Evolutionary conservation across 2,888 invertebrate genomes (phyloP), one percentile per base, ranked within the genome.

Genomic region (Limenitis arthemis): DNA sequence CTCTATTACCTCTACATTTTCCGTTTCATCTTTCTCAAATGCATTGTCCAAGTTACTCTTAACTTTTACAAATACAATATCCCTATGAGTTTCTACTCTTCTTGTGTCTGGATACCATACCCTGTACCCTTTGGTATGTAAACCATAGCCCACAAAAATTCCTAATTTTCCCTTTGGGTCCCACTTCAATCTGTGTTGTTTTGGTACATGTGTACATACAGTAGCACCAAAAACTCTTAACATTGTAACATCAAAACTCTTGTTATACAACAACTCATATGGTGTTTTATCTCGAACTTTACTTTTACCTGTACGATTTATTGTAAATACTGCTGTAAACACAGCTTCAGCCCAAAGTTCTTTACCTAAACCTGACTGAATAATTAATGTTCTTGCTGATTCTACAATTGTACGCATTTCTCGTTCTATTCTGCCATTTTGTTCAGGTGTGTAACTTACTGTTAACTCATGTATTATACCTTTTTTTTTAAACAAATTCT

Each of bases 401-500:
- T 47, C 39, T 12, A 70, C 59, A 29, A 69, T 48, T 12, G 65
- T 70, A 48, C 69, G 55, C 54, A 65, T 77, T 53, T 72, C 67
- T 8, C 70, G 56, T 49, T 73, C 72, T 0, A 67, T 64, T 44
- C 59, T 54, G 4, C 72, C 70, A 59, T 77, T 78, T 58, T 75
- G 71, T 55, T 73, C 64, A 5, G 73, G 71, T 7, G 70, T 69
- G 51, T 70, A 72, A 5, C 61, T 52, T 0, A 66, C 65, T 6
- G 61, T 51, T 0, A 40, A 62, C 58, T 70, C 65, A 42, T 71
- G 68, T 30, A 36, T 50, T 7, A 70, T 68, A 6, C 68, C 70
- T 30, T 44, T 31, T 43, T 44, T 52, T 9, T 42, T 8, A 28
- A 62, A 63, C 30, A 66, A 29, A n/a, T 62, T 49, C 44, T 51